Conservation (phyloP, 1,140 invertebrate species). For the Oryctes rhinoceros region DNA sequence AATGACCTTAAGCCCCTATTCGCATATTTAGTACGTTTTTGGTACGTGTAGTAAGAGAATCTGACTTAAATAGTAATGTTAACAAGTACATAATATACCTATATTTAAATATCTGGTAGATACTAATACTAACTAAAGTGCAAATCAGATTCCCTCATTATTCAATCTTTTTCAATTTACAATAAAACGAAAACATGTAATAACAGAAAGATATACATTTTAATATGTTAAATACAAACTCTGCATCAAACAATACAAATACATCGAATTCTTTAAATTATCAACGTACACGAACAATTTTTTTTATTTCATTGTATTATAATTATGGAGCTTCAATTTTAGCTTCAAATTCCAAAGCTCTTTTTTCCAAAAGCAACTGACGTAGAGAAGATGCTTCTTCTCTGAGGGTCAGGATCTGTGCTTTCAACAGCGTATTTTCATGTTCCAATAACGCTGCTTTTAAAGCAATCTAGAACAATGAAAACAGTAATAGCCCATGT, state of each 20-base stretch:
- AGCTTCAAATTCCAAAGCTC: slow-evolving; percentile 50
- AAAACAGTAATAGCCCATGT: background rate
- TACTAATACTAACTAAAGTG: no score
- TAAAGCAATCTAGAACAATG: slow-evolving; percentile 73
- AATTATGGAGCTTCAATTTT: slow-evolving; percentile 55
- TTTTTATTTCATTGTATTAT: background rate
- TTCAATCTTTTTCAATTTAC: no score
- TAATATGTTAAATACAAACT: background rate
- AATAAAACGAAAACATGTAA: no score
- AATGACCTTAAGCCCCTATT: no score
- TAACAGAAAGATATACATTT: background rate
- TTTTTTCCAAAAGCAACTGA: slow-evolving; percentile 66
- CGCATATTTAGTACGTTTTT: no score
- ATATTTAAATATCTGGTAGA: no score
- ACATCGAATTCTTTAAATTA: background rate
- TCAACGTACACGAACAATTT: background rate
- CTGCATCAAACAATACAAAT: no score
- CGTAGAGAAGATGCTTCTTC: slow-evolving; percentile 80
- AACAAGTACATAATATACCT: no score
- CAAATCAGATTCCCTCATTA: no score
- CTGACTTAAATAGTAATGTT: no score
- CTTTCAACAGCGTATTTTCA: slow-evolving; percentile 84
- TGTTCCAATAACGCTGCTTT: slow-evolving; percentile 82
- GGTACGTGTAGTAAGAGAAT: no score
- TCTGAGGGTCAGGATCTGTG: slow-evolving; percentile 79